Conservation (phyloP, 2,113 vertebrate species). For the Stegastes partitus region DNA sequence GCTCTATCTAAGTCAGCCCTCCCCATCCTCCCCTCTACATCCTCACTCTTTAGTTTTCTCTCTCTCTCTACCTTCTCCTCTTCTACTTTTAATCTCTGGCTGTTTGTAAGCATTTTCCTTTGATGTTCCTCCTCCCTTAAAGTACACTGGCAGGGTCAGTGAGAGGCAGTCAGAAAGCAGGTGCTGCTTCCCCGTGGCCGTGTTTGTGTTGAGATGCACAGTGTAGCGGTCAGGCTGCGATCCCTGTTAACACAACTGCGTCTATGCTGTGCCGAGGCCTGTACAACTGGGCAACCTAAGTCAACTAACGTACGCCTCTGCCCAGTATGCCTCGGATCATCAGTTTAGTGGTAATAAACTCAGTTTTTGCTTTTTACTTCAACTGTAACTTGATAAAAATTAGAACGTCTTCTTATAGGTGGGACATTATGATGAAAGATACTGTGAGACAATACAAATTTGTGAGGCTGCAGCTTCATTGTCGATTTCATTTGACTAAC, state of each 20-base stretch:
- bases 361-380: not conserved
- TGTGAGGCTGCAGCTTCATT: not conserved
- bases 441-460: not conserved
- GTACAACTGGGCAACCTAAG: slow-evolving; percentile 38
- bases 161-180: slow-evolving; percentile 57
- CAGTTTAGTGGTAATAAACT: not conserved
- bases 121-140: slow-evolving; percentile 41
- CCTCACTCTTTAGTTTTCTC: slow-evolving; percentile 28
- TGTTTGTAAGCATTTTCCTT: slow-evolving; percentile 44
- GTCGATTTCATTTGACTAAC: slow-evolving; percentile 5
- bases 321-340: slow-evolving; percentile 16
- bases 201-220: slow-evolving; percentile 65
- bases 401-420: not conserved
- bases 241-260: slow-evolving; percentile 51
- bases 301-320: slow-evolving; percentile 14
- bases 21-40: slow-evolving; percentile 8
- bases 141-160: slow-evolving; percentile 36
- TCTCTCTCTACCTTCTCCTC: slow-evolving; percentile 17
- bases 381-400: not conserved
- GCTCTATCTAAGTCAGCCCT: slow-evolving; percentile 49
- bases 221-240: slow-evolving; percentile 68
- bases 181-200: slow-evolving; percentile 28
- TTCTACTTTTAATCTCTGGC: slow-evolving; percentile 53
- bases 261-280: slow-evolving; percentile 41
- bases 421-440: not conserved